Conservation (phyloP, 2,113 vertebrate genomes). For the Ornithorhynchus anatinus region DNA sequence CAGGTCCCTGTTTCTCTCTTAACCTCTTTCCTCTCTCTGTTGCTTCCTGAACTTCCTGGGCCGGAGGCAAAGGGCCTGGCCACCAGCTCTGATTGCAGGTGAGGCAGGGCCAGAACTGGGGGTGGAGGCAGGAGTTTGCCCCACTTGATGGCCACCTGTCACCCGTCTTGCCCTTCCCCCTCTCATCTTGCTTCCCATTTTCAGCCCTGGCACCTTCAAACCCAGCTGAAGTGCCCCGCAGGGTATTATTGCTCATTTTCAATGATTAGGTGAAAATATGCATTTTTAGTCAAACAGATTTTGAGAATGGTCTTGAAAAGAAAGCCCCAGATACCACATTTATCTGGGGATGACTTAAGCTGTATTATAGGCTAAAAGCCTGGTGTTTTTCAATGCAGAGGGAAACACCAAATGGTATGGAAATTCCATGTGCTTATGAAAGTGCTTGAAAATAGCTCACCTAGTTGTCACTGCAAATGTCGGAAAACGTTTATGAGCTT, state of each 20-base stretch:
- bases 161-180: no score
- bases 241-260: not conserved
- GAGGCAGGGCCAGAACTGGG: no score
- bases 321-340: not conserved
- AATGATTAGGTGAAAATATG: not conserved
- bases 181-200: not conserved
- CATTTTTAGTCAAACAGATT: not conserved
- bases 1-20: not conserved
- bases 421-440: constrained; percentile 10
- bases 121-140: no score
- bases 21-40: not conserved
- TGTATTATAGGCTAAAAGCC: not conserved
- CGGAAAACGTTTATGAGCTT: not conserved
- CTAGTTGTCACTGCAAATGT: not conserved
- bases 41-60: fast-evolving
- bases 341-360: not conserved
- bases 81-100: no score
- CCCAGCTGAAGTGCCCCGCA: not conserved
- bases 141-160: no score
- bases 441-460: not conserved
- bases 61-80: no score
- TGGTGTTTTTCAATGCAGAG: not conserved
- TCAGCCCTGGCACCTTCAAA: not conserved
- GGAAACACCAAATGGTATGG: not conserved
- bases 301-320: not conserved